These are phyloP conservation scores for Chloroceryle inda DNA, from an alignment of 2,797 vertebrate species.

Conservation along the genomic window DNA sequence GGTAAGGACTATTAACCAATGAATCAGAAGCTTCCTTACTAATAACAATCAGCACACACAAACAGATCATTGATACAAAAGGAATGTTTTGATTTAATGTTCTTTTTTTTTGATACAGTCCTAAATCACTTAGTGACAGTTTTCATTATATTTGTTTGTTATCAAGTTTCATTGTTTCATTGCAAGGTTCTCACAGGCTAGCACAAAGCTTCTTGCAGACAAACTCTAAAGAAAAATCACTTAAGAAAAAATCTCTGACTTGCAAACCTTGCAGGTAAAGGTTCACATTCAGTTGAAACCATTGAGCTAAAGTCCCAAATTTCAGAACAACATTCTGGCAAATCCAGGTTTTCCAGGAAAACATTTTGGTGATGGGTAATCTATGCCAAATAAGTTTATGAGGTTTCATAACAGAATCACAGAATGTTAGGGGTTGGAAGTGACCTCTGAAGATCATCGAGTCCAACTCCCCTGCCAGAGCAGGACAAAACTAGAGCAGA, in stretches of 20 bases:
- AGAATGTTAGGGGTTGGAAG: no score
- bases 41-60: neutral
- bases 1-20: neutral
- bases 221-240: neutral
- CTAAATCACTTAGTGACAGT: slow-evolving; percentile 21
- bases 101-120: neutral
- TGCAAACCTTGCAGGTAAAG: neutral
- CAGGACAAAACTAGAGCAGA: no score
- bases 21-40: neutral
- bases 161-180: neutral
- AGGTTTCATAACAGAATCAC: neutral
- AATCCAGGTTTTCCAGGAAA: neutral
- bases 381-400: neutral
- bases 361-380: neutral
- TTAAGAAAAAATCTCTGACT: neutral
- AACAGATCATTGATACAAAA: neutral
- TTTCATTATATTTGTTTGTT: slow-evolving; percentile 47
- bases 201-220: neutral
- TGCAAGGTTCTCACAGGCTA: neutral
- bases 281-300: neutral
- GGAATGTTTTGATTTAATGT: slow-evolving; percentile 26
- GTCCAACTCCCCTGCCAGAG: no score
- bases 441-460: no score
- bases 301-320: neutral
- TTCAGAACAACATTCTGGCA: neutral